phyloP scores from a whole-genome alignment of 2,113 vertebrate genomes.

The Crocuta crocuta region DNA sequence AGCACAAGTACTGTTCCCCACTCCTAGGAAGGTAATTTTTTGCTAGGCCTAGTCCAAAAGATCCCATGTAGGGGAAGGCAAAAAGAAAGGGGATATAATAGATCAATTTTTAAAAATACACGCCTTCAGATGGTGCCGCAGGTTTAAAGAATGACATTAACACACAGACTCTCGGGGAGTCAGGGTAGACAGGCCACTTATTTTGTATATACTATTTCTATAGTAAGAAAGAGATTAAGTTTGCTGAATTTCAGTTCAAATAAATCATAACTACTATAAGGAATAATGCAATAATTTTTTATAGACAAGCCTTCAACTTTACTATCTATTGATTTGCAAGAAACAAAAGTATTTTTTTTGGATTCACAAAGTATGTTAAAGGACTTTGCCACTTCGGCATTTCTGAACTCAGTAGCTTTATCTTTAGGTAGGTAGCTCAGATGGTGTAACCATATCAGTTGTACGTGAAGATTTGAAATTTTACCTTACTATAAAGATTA shows the following conservation, averaged over 20 bases:
- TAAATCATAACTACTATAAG: neutral
- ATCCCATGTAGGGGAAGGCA: rapidly evolving
- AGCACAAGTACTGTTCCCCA: neutral
- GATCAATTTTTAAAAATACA: neutral
- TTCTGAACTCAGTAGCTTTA: neutral
- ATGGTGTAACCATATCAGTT: neutral
- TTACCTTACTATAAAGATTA: neutral
- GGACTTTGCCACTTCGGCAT: neutral
- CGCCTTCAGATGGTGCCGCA: neutral
- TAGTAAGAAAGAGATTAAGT: neutral
- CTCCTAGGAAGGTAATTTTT: neutral
- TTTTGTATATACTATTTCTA: neutral
- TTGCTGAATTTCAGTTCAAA: constrained; percentile 1
- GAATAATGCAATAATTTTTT: neutral
- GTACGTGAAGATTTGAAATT: neutral
- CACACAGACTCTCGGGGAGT: neutral
- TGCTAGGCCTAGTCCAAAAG: neutral
- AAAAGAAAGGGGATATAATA: neutral
- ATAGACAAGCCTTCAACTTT: neutral
- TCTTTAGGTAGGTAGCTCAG: neutral
- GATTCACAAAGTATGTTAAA: neutral
- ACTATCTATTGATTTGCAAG: neutral
- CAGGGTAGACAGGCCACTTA: neutral
- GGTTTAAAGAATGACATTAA: neutral
- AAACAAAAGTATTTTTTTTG: neutral